Evolutionary conservation across 2,888 invertebrate genomes (phyloP).

Genomic region (Drosophila hamatofila): DNA sequence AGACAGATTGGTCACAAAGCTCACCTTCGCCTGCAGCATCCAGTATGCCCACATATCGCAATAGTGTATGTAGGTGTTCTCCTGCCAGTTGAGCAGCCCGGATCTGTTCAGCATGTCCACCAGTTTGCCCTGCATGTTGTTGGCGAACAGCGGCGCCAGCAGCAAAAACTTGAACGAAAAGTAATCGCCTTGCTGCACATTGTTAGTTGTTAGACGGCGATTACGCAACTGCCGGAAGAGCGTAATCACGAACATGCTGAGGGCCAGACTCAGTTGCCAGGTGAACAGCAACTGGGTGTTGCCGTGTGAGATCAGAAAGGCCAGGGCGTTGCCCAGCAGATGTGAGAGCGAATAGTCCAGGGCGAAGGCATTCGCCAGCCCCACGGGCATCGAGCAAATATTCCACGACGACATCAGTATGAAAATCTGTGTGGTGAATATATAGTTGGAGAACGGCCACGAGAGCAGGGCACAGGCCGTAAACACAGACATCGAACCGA

Average conservation of each 20-base stretch:
- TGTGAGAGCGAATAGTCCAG: slow-evolving; percentile 84
- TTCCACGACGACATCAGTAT: slow-evolving; percentile 91
- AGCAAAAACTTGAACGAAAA: slow-evolving; percentile 79
- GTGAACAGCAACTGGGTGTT: slow-evolving; percentile 83
- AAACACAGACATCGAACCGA: slow-evolving; percentile 79
- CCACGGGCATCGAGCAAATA: slow-evolving; percentile 86
- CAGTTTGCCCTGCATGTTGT: slow-evolving; percentile 80
- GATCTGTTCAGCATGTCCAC: slow-evolving; percentile 80
- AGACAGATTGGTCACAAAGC: slow-evolving; percentile 82
- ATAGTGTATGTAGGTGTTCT: slow-evolving; percentile 79
- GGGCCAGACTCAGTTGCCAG: slow-evolving; percentile 83
- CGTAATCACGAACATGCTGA: slow-evolving; percentile 80
- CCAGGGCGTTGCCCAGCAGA: slow-evolving; percentile 78
- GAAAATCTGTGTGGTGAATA: slow-evolving; percentile 91
- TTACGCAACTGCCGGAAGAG: slow-evolving; percentile 67
- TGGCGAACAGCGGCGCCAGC: slow-evolving; percentile 76
- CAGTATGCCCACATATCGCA: slow-evolving; percentile 82
- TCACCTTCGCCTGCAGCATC: slow-evolving; percentile 81
- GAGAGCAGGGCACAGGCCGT: slow-evolving; percentile 85
- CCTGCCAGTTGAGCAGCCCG: slow-evolving; percentile 73
- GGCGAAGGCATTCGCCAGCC: slow-evolving; percentile 84
- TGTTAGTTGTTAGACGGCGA: slow-evolving; percentile 42
- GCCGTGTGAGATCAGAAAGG: slow-evolving; percentile 82
- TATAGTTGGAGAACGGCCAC: slow-evolving; percentile 94
- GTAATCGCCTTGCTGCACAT: slow-evolving; percentile 53